These are phyloP conservation scores for Anthophora plumipes DNA, from an alignment of 2,888 invertebrate genomes.

Conservation along the genomic window DNA sequence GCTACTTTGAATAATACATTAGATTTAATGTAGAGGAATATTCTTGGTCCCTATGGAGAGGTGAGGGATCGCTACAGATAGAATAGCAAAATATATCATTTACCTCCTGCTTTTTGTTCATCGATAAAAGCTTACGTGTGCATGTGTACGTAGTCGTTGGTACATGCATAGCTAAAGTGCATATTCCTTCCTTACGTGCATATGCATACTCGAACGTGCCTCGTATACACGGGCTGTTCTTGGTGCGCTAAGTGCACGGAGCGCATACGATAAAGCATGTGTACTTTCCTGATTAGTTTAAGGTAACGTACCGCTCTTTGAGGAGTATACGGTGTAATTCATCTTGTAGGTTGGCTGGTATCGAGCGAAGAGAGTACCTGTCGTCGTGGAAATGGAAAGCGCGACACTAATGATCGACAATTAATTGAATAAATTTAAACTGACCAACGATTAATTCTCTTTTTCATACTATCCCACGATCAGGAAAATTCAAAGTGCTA, in stretches of 20 bases:
- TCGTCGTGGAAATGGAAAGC: conserved; percentile 3
- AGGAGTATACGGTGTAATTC: conserved; percentile 8
- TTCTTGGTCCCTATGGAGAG: not conserved
- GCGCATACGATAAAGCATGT: conserved; percentile 44
- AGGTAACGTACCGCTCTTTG: conserved; percentile 27
- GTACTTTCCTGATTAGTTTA: conserved; percentile 58
- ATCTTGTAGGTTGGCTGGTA: not conserved
- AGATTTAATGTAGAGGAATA: not conserved
- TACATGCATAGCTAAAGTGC: conserved; percentile 29
- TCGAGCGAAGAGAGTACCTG: conserved; percentile 24
- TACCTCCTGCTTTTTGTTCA: conserved; percentile 13
- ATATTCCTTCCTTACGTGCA: conserved; percentile 25
- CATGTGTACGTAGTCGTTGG: conserved; percentile 9
- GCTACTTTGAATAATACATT: not conserved
- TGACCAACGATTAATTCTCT: not conserved
- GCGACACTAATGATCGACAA: conserved; percentile 11
- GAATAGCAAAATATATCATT: not conserved
- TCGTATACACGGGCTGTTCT: conserved; percentile 6
- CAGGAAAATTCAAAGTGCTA: too few relatives aligned
- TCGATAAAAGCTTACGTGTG: conserved; percentile 33
- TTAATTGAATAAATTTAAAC: not conserved
- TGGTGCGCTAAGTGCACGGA: conserved; percentile 50
- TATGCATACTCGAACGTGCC: conserved; percentile 13
- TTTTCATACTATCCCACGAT: not conserved
- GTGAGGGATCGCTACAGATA: not conserved